phyloP scores from a whole-genome alignment of 2,888 invertebrate genomes.

The Julus scanicus region DNA sequence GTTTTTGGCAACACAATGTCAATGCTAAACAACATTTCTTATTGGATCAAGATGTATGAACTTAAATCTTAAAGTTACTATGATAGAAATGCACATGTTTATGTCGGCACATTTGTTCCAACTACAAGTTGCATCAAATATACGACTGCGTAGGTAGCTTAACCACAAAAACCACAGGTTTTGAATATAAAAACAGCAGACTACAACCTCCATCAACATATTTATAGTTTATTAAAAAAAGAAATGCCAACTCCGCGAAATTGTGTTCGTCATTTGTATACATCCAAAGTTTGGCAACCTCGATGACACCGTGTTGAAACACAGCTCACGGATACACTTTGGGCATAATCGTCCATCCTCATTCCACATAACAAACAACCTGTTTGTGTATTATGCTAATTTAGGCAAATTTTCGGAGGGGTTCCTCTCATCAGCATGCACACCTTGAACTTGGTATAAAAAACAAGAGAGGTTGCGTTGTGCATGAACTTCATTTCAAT shows the following conservation, averaged over 20 bases:
- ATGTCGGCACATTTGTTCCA: not conserved
- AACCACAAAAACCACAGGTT: not conserved
- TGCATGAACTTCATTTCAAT: slow-evolving; percentile 19
- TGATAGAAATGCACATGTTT: not conserved
- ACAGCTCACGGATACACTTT: not conserved
- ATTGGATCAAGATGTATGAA: too few species aligned
- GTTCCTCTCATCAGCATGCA: slow-evolving; percentile 22
- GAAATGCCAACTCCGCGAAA: not conserved
- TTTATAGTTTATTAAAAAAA: not conserved
- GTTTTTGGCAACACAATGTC: too few species aligned
- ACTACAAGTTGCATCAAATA: not conserved
- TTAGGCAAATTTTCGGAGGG: not conserved
- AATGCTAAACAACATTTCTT: too few species aligned
- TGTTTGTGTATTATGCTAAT: not conserved
- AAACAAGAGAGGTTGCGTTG: not conserved
- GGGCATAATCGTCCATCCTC: slow-evolving; percentile 20
- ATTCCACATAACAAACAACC: not conserved
- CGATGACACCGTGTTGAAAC: not conserved
- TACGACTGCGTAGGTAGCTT: not conserved
- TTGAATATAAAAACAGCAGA: not conserved
- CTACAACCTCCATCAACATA: not conserved
- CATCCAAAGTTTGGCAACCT: not conserved
- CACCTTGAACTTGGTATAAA: slow-evolving; percentile 28
- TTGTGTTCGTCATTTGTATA: not conserved
- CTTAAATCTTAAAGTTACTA: too few species aligned